Conservation (phyloP, 2,888 invertebrate genomes). For the Mactromeris polynyma region DNA sequence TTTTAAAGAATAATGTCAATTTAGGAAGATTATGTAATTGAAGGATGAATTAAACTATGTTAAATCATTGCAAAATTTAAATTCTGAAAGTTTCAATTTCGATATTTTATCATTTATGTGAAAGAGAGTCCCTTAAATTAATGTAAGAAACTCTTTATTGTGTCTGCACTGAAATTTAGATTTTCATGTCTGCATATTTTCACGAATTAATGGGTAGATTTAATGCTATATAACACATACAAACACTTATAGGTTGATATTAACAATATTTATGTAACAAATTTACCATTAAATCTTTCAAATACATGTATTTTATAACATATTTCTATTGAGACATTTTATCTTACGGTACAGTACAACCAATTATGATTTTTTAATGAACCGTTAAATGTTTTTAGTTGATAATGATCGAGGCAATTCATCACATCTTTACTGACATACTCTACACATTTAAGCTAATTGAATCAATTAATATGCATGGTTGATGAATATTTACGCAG, state of each 20-base stretch:
- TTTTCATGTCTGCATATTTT: slow-evolving; percentile 21
- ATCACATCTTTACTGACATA: neutral
- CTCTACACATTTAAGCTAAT: slow-evolving; percentile 17
- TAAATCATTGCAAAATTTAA: neutral
- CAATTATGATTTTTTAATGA: slow-evolving; percentile 22
- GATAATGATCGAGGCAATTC: slow-evolving; percentile 1
- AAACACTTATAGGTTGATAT: neutral
- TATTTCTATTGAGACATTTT: neutral
- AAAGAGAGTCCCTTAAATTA: neutral
- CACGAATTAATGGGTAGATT: slow-evolving; percentile 7
- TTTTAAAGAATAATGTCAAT: too few species aligned
- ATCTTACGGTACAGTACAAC: neutral
- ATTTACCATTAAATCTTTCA: slow-evolving; percentile 11
- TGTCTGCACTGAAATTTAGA: neutral
- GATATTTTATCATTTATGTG: neutral
- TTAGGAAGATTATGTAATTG: neutral
- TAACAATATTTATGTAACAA: slow-evolving; percentile 4
- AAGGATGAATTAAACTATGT: neutral
- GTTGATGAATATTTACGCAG: neutral
- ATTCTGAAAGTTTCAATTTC: neutral
- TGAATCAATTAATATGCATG: slow-evolving; percentile 35
- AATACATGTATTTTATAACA: neutral
- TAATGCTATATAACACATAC: slow-evolving; percentile 1
- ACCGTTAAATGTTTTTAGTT: slow-evolving; percentile 42
- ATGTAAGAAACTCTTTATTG: neutral